Percentiles rank a stretch among this genome's conserved stretches.
Conservation (phyloP, 2,888 invertebrate species). For the Steromphala cineraria region DNA sequence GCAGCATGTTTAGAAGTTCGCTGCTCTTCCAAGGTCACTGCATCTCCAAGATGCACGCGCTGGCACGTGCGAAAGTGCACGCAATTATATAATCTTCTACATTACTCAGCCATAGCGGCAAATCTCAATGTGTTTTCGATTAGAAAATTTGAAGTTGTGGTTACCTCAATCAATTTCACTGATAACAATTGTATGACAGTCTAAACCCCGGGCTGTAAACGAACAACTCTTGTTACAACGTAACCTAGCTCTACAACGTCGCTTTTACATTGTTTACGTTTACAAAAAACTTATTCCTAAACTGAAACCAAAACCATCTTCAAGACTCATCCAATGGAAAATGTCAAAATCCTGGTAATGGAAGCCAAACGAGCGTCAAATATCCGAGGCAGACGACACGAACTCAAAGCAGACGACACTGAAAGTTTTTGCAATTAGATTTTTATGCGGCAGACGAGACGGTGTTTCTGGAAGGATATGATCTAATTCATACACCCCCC, state of each 20-base stretch:
- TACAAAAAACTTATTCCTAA: too few species aligned
- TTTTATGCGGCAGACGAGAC: slow-evolving; percentile 1
- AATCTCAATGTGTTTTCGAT: not conserved
- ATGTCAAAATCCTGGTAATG: not conserved
- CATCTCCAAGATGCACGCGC: not conserved
- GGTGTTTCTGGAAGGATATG: not conserved
- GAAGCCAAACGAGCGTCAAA: not conserved
- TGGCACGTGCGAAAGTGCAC: not conserved
- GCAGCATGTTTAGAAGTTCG: not conserved
- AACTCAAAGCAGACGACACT: not conserved
- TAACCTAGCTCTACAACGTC: too few species aligned
- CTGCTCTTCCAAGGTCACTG: not conserved
- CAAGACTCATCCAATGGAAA: not conserved
- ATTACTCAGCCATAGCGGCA: not conserved
- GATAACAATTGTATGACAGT: not conserved
- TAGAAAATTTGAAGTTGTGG: not conserved
- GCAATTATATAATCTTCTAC: not conserved
- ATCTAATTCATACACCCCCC: not conserved
- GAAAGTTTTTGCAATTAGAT: slow-evolving; percentile 4
- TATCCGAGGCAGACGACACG: not conserved
- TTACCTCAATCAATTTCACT: not conserved
- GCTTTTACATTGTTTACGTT: too few species aligned
- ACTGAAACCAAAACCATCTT: not conserved
- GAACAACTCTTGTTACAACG: too few species aligned
- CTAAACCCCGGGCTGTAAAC: not conserved